Conservation (phyloP, 2,797 vertebrate species). For the Atherinosoma microstoma region DNA sequence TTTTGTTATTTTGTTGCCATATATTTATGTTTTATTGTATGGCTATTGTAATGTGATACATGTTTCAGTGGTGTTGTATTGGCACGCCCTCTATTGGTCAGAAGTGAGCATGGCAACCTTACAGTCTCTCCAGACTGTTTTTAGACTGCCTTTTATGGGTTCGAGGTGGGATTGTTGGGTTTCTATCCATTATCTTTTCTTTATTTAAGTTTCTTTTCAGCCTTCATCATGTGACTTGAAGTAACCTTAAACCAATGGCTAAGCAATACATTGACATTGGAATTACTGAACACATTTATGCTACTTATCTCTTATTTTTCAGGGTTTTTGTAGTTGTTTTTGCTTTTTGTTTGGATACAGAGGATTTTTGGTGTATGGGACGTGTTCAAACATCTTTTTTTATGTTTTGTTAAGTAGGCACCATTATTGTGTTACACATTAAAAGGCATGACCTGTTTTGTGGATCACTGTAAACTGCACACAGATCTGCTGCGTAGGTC, state of each 20-base stretch:
- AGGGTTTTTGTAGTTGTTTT: too few relatives aligned
- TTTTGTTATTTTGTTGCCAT: not conserved
- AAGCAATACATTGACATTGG: not conserved
- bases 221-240: not conserved
- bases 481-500: conserved; percentile 9
- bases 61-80: conserved; percentile 9
- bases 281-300: not conserved
- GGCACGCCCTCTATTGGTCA: conserved; percentile 62
- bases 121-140: not conserved
- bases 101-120: not conserved
- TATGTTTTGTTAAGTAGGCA: not conserved
- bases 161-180: not conserved
- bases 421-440: not conserved
- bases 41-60: not conserved
- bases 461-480: not conserved
- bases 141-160: conserved; percentile 35
- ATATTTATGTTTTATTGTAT: not conserved
- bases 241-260: not conserved
- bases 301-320: not conserved
- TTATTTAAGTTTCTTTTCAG: not conserved
- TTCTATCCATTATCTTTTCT: not conserved
- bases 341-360: not conserved
- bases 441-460: not conserved
- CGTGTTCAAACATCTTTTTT: too few relatives aligned
- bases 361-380: not conserved